Conservation (phyloP, 2,113 vertebrate species). For the Lepidiolamprologus cunningtoni region DNA sequence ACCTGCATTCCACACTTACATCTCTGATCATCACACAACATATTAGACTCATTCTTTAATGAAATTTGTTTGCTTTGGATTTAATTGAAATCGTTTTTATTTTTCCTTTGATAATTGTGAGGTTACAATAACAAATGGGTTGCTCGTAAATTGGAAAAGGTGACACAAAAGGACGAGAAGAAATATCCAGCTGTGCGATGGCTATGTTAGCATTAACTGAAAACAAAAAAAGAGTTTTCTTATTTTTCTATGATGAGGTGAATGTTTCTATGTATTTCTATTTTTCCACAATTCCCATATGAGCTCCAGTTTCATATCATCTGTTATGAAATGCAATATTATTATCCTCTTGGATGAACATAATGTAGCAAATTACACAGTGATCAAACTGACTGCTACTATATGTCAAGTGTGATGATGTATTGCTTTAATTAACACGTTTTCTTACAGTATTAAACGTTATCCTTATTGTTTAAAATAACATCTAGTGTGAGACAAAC, state of each 20-base stretch:
- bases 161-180: neutral
- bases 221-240: slow-evolving; percentile 27
- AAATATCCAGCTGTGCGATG: slow-evolving; percentile 16
- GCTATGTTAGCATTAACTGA: neutral
- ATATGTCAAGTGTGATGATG: slow-evolving; percentile 53
- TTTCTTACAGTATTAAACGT: slow-evolving; percentile 27
- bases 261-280: slow-evolving; percentile 39
- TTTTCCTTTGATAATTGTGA: neutral
- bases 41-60: neutral
- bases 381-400: slow-evolving; percentile 55
- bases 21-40: neutral
- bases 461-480: neutral
- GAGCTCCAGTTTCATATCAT: neutral
- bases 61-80: neutral
- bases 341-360: slow-evolving; percentile 53
- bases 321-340: slow-evolving; percentile 64
- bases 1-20: neutral
- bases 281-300: slow-evolving; percentile 23
- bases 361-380: slow-evolving; percentile 66
- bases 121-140: neutral
- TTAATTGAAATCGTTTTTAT: neutral
- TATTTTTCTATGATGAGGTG: slow-evolving; percentile 53
- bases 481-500: slow-evolving; percentile 6
- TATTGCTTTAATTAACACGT: slow-evolving; percentile 40
- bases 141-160: neutral